Evolutionary conservation across 2,113 vertebrate genomes (phyloP).

Genomic region (Pterophyllum scalare): DNA sequence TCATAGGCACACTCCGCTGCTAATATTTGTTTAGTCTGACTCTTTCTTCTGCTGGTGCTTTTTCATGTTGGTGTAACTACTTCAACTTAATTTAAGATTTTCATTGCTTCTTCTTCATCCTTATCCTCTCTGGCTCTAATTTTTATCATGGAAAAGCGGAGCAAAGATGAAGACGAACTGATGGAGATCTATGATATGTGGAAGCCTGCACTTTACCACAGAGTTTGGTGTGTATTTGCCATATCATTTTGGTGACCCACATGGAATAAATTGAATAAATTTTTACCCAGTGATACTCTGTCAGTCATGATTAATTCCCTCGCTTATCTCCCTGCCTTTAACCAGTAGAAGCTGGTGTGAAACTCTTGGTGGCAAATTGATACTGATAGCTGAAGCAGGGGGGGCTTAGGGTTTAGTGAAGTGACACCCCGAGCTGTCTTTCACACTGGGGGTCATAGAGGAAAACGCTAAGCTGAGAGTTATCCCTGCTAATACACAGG

Average conservation of each 20-base stretch:
- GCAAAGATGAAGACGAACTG: neutral
- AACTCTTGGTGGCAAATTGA: slow-evolving; percentile 41
- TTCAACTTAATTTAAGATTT: slow-evolving; percentile 7
- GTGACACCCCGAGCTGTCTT: slow-evolving; percentile 32
- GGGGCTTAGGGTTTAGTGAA: slow-evolving; percentile 35
- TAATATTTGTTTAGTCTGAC: neutral
- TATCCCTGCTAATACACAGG: slow-evolving; percentile 46
- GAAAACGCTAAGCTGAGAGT: slow-evolving; percentile 41
- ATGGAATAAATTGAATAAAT: slow-evolving; percentile 32
- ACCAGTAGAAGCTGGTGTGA: slow-evolving; percentile 28
- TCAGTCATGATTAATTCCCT: slow-evolving; percentile 46
- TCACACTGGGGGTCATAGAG: slow-evolving; percentile 26
- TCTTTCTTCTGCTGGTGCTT: neutral
- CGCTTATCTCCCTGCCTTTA: slow-evolving; percentile 37
- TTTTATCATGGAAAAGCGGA: neutral
- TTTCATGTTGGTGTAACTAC: neutral
- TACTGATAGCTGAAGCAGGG: slow-evolving; percentile 23
- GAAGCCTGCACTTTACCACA: neutral
- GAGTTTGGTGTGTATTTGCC: neutral
- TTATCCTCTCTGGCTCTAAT: neutral
- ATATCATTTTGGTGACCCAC: slow-evolving; percentile 47
- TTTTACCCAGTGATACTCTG: slow-evolving; percentile 9
- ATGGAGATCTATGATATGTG: neutral
- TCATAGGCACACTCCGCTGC: neutral
- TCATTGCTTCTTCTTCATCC: neutral